These are phyloP conservation scores for Hemibagrus guttatus DNA, from an alignment of 2,797 vertebrate genomes.

Conservation along the genomic window DNA sequence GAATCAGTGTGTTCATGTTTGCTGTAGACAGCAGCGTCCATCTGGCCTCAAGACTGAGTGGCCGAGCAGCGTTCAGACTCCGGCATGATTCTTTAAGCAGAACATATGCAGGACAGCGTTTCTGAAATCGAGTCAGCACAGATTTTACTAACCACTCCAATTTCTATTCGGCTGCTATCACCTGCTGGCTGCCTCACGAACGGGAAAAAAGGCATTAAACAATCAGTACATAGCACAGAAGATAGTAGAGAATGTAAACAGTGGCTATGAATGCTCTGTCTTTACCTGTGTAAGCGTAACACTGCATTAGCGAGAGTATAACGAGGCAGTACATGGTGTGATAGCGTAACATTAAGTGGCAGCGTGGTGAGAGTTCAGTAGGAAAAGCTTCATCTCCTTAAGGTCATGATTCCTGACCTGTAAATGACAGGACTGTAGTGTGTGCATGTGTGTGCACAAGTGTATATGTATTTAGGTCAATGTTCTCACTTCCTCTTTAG, in stretches of 20 bases:
- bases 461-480: not conserved
- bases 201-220: not conserved
- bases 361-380: not conserved
- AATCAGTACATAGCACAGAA: slow-evolving; percentile 19
- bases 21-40: slow-evolving; percentile 31
- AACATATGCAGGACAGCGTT: slow-evolving; percentile 52
- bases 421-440: not conserved
- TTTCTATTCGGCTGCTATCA: not conserved
- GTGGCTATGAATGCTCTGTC: slow-evolving; percentile 37
- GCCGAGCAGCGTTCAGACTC: slow-evolving; percentile 42
- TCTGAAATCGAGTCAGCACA: not conserved
- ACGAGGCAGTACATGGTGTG: slow-evolving; percentile 43
- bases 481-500: slow-evolving; percentile 25
- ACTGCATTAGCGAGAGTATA: slow-evolving; percentile 44
- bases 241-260: slow-evolving; percentile 18
- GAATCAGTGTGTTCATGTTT: slow-evolving; percentile 21
- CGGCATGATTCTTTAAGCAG: slow-evolving; percentile 49
- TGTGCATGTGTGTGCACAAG: not conserved
- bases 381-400: not conserved
- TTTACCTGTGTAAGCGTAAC: slow-evolving; percentile 37
- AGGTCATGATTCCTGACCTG: not conserved
- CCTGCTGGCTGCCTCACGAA: slow-evolving; percentile 1
- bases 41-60: slow-evolving; percentile 12
- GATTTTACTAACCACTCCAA: not conserved
- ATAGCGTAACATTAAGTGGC: slow-evolving; percentile 34